Evolutionary conservation across 2,888 invertebrate genomes (phyloP), one percentile per base, ranked within the genome.

Genomic region (Sabellastarte sp.): DNA sequence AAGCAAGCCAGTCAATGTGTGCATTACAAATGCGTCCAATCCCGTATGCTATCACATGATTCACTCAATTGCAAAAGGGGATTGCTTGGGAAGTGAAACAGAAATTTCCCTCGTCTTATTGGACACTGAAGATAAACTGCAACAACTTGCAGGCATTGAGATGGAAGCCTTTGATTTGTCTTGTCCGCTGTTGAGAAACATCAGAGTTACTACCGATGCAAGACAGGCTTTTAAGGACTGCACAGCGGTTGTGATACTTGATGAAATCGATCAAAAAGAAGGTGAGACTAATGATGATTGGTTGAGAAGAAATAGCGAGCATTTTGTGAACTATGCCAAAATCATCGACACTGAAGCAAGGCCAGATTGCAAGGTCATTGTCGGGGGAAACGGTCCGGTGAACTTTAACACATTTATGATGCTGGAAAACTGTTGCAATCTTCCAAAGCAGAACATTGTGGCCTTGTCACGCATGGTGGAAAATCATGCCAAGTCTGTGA

Each of bases 81-180:
- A 80, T 50, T 75, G 81, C 0, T 72, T 83, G 26, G 81, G 81
- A 0, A 55, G 52, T 2, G 63, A 70, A 15, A 73, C 73, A 29
- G 80, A 82, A 63, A 59, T 83, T 5, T 67, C 73, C 15, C 67
- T 83, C 24, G 71, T 71, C 24, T 71, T 83, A 30, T 63, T 74
- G 26, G 82, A 79, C 64, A 61, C 55, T 32, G 63, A 70, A 32
- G 61, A 65, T 2, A 58, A 76, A 3, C 33, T 63, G 24, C 73
- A 72, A 31, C 50, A 55, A 24, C 62, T 82, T 41, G 65, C 71
- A 32, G 80, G 80, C 2, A 57, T 80, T 4, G 69, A 73, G 57
- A 80, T 82, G 80, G 83, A 82, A 62, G 69, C 72, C 15, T 63
- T 70, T 50, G 81, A 83, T 67, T 62, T 82, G 58, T 76, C 80